Percentiles rank a stretch among this genome's conserved stretches.
phyloP scores from a whole-genome alignment of 2,113 vertebrate species.

The Rhinogobius similis region DNA sequence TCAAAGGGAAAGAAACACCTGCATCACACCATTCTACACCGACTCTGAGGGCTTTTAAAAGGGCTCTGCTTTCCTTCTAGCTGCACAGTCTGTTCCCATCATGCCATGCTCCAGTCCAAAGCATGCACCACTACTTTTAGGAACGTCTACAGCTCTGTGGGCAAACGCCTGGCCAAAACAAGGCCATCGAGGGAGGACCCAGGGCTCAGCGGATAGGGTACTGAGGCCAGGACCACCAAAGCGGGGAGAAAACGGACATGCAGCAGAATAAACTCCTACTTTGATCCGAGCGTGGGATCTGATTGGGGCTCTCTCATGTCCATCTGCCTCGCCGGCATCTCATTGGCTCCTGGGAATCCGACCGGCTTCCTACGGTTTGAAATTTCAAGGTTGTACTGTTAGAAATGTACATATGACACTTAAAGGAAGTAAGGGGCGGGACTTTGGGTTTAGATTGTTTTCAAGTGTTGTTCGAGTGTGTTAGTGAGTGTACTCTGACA shows the following conservation, averaged over 20 bases:
- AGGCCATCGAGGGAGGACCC: constrained; percentile 50
- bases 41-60: constrained; percentile 10
- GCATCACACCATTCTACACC: constrained; percentile 40
- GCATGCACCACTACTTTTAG: constrained; percentile 71
- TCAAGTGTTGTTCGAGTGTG: constrained; percentile 45
- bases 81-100: constrained; percentile 56
- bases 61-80: constrained; percentile 18
- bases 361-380: constrained; percentile 81
- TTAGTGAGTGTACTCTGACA: constrained; percentile 55
- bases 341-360: constrained; percentile 82
- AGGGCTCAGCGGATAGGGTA: constrained; percentile 50
- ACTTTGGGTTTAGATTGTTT: constrained; percentile 48
- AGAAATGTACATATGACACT: constrained; percentile 69
- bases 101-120: constrained; percentile 80
- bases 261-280: constrained; percentile 83
- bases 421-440: constrained; percentile 46
- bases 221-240: constrained; percentile 61
- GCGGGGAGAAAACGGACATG: constrained; percentile 73
- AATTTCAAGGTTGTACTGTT: constrained; percentile 79
- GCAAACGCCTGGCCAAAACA: constrained; percentile 11
- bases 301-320: constrained; percentile 84
- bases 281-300: constrained; percentile 85
- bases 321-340: constrained; percentile 82
- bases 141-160: constrained; percentile 17
- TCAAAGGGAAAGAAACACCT: constrained; percentile 52